These are phyloP conservation scores for Jaculus jaculus DNA, from an alignment of 2,113 vertebrate species.

Conservation along the genomic window DNA sequence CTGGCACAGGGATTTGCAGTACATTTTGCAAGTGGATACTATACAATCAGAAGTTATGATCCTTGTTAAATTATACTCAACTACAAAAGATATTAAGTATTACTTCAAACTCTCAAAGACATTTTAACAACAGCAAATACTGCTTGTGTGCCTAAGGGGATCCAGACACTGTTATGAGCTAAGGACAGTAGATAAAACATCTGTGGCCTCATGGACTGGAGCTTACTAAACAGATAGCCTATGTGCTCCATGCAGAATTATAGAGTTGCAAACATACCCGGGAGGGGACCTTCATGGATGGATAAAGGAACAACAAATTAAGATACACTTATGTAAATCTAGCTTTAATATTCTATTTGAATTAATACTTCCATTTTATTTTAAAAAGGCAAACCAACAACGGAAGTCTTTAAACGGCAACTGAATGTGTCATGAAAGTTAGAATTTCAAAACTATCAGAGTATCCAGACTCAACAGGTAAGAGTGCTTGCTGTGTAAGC, in stretches of 20 bases:
- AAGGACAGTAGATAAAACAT: not conserved
- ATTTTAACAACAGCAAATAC: constrained; percentile 32
- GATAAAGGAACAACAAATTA: not conserved
- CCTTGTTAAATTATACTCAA: not conserved
- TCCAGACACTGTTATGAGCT: not conserved
- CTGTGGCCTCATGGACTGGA: not conserved
- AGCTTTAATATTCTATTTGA: not conserved
- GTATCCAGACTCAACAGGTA: too few relatives aligned
- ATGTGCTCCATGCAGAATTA: not conserved
- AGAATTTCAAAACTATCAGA: not conserved
- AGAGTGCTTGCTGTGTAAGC: too few relatives aligned
- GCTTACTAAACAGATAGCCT: not conserved
- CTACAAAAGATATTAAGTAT: not conserved
- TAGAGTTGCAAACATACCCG: not conserved
- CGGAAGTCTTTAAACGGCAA: not conserved
- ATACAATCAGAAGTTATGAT: not conserved
- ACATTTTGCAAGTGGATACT: not conserved
- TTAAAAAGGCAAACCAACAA: not conserved
- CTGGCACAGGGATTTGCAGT: not conserved
- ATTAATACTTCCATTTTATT: not conserved
- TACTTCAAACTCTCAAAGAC: constrained; percentile 39
- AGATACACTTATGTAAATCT: not conserved
- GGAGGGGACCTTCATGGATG: not conserved
- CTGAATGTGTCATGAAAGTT: not conserved
- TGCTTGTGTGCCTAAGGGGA: not conserved